Evolutionary conservation across 2,888 invertebrate genomes (phyloP), one percentile per base, ranked within the genome.

Genomic region (Geotrupes spiniger): DNA sequence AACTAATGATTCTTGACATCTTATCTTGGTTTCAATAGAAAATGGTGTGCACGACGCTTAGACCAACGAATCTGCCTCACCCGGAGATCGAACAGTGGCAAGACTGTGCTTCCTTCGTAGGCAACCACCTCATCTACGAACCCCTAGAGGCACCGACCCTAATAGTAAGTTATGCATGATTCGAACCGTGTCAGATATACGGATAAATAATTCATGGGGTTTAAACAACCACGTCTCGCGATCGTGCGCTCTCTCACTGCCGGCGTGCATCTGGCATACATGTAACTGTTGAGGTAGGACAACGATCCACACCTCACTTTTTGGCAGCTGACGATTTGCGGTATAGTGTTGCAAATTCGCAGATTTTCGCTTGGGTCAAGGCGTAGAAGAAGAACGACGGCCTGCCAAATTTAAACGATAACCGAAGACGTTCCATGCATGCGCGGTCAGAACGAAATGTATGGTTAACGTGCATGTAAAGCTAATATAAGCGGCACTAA

Each of bases 21-120:
- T 21, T 21, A 26, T 17, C 16, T 17, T 37, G 15, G 53, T n/a
- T 50, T 59, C 73, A 69, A 26, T 69, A 92, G 90, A 94, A 93
- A 83, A 88, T 93, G 78, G 90, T 93, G 29, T 90, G 89, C 59
- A 89, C 89, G 4, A 84, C 88, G 2, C 81, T 94, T 53, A 78
- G 89, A 33, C 89, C 89, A 14, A 90, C 90, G 9, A 82, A 83
- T 54, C 77, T 91, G 47, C 81, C 85, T 11, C 87, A 80, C 72
- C 76, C 81, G 5, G 83, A 84, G 59, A 77, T 92, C 33, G 81
- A 79, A 62, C 78, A 79, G 33, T 89, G 89, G 83, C 78, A 85
- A 63, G 85, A 85, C 29, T 79, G 87, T 58, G 80, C 88, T 0
- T 75, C 78, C 37, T 85, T 93, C 67, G 85, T 90, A 2, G 80